Conservation (phyloP, 2,797 vertebrate genomes). For the Sparus aurata region DNA sequence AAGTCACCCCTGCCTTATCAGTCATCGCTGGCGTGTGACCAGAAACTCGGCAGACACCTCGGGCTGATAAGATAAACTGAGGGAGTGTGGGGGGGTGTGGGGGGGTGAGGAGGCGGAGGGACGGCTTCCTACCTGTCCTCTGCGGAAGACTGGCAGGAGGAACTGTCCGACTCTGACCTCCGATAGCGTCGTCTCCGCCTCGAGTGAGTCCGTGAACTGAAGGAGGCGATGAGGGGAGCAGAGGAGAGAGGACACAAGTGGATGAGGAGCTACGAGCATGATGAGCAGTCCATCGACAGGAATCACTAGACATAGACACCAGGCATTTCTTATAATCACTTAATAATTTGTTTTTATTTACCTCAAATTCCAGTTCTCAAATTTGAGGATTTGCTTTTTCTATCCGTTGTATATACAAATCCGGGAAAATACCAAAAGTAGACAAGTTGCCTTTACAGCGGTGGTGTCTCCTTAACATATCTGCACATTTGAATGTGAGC, state of each 20-base stretch:
- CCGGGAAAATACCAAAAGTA: too few species aligned
- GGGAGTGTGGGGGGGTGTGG: background rate
- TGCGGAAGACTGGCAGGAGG: conserved; percentile 85
- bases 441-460: too few species aligned
- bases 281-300: background rate
- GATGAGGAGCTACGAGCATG: conserved; percentile 32
- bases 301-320: background rate
- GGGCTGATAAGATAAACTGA: conserved; percentile 73
- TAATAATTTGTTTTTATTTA: background rate
- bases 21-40: conserved; percentile 75
- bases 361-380: background rate
- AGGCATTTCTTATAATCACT: background rate
- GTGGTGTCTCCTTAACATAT: too few species aligned
- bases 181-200: conserved; percentile 83
- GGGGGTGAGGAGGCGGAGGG: background rate
- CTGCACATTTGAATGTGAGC: too few species aligned
- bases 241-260: conserved; percentile 34
- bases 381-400: background rate
- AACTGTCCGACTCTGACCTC: conserved; percentile 88
- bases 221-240: conserved; percentile 36
- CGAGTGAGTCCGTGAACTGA: conserved; percentile 89
- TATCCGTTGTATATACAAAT: background rate
- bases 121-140: conserved; percentile 88
- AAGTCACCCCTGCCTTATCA: conserved; percentile 84
- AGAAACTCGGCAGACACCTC: conserved; percentile 60